Evolutionary conservation across 2,797 vertebrate species (phyloP).

Genomic region (Enteromius mattozi): DNA sequence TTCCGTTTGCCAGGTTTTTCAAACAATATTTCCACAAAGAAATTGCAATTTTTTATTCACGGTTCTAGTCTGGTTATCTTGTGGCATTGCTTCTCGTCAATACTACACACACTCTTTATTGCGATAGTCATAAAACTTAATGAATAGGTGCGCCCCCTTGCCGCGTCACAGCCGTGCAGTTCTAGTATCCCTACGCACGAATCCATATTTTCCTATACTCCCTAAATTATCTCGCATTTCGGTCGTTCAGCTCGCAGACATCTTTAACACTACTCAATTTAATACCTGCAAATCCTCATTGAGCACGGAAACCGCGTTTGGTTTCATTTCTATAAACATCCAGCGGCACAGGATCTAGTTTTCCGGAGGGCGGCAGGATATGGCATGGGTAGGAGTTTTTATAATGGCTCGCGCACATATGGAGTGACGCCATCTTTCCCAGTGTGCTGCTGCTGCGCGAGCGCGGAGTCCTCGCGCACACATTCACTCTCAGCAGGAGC

Average conservation of each 20-base stretch:
- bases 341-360: conserved; percentile 70
- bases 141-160: conserved; percentile 64
- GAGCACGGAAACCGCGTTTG: neutral
- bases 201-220: neutral
- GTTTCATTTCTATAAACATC: neutral
- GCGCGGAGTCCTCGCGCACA: conserved; percentile 23
- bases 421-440: conserved; percentile 84
- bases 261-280: neutral
- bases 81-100: neutral
- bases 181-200: conserved; percentile 59
- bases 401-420: conserved; percentile 76
- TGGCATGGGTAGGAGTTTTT: conserved; percentile 66
- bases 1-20: neutral
- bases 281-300: neutral
- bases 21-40: neutral
- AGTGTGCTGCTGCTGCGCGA: conserved; percentile 64
- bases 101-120: conserved; percentile 12
- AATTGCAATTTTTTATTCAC: neutral
- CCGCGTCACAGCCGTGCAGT: conserved; percentile 38
- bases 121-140: conserved; percentile 55
- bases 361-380: conserved; percentile 77
- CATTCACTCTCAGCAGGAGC: conserved; percentile 49
- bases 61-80: neutral
- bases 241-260: neutral
- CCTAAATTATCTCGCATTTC: neutral